These are phyloP conservation scores for Octopus sinensis DNA, from an alignment of 1,140 invertebrate species.

Conservation along the genomic window DNA sequence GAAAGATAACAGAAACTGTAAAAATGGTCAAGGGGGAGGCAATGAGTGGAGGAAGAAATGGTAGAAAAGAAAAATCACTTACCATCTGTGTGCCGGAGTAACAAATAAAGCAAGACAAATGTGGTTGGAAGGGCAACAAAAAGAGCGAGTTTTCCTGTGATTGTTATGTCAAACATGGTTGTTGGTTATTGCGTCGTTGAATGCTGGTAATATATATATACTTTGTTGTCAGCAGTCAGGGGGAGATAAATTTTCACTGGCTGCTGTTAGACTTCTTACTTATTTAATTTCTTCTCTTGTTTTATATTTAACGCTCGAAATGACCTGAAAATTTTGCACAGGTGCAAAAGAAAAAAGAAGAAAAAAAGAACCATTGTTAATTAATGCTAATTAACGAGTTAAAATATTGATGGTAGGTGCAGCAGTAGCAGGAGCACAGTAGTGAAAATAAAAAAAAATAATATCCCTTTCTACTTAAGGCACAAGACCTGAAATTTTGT, in stretches of 20 bases:
- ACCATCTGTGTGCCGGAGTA: not conserved
- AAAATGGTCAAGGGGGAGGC: not conserved
- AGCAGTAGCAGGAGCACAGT: not conserved
- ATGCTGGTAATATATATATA: not conserved
- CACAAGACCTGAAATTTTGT: not conserved
- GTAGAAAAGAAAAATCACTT: not conserved
- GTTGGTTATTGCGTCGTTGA: not conserved
- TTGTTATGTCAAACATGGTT: not conserved
- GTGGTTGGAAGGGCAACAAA: not conserved
- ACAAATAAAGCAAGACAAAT: constrained; percentile 8
- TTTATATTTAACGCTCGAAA: constrained; percentile 3
- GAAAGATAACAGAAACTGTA: not conserved
- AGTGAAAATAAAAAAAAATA: not conserved
- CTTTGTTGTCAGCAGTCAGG: not conserved
- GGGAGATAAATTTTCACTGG: not conserved
- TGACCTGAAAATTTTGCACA: not conserved
- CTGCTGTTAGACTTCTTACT: not conserved
- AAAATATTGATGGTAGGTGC: not conserved
- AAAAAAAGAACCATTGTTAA: not conserved
- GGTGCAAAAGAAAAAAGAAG: not conserved
- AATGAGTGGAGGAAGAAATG: not conserved
- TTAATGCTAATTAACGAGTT: not conserved
- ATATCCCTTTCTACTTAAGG: not conserved
- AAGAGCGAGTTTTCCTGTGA: not conserved
- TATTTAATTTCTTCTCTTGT: not conserved